Evolutionary conservation across 2,797 vertebrate genomes (phyloP).

Genomic region (Anas bernieri): DNA sequence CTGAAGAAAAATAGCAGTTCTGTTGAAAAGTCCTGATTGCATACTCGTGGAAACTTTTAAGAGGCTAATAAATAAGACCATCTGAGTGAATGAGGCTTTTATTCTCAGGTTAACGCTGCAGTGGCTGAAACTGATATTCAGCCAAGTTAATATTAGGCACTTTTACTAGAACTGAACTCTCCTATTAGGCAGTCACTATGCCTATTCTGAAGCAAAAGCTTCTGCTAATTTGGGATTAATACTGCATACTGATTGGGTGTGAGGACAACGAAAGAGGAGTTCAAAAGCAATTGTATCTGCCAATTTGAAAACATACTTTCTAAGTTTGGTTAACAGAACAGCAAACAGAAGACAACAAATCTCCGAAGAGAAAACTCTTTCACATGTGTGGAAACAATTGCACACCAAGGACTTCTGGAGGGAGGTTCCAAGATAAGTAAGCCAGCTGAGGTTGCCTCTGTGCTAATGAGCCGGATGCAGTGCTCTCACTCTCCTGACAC

Average conservation of each 20-base stretch:
- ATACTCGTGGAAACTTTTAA: constrained; percentile 62
- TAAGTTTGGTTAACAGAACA: background rate
- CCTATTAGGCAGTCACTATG: background rate
- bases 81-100: constrained; percentile 60
- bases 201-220: background rate
- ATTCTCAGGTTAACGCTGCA: constrained; percentile 42
- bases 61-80: constrained; percentile 48
- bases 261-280: background rate
- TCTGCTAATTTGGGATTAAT: background rate
- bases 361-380: background rate
- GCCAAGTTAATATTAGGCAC: constrained; percentile 46
- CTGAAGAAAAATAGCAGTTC: constrained; percentile 41
- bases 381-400: background rate
- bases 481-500: background rate
- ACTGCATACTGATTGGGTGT: background rate
- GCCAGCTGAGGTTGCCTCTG: background rate
- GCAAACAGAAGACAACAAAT: background rate
- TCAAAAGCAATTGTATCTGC: background rate
- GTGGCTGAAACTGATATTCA: constrained; percentile 23
- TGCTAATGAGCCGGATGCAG: background rate
- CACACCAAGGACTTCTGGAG: background rate
- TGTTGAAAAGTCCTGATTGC: constrained; percentile 35
- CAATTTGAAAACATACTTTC: background rate
- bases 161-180: constrained; percentile 11
- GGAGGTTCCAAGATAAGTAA: background rate